Evolutionary conservation across 1,140 invertebrate species (phyloP).

Genomic region (Plectus sambesii): DNA sequence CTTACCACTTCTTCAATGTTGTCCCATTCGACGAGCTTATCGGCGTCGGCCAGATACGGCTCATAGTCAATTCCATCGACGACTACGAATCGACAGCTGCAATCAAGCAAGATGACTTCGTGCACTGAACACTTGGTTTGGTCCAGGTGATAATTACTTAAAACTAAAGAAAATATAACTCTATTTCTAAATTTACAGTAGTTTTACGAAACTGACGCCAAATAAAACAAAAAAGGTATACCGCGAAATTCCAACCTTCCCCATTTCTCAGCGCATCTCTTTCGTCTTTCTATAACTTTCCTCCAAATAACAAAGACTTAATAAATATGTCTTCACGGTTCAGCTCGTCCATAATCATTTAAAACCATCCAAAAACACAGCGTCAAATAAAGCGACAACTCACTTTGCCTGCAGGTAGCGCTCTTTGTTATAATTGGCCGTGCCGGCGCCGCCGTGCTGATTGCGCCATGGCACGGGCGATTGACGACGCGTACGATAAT

Average conservation of each 20-base stretch:
- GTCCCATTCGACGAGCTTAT: conserved; percentile 78
- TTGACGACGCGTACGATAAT: no score
- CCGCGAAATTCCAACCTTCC: conserved; percentile 5
- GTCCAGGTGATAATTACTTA: neutral
- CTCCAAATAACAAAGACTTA: neutral
- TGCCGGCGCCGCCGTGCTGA: no score
- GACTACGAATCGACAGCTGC: conserved; percentile 86
- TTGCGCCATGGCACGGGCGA: no score
- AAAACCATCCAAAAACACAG: conserved; percentile 5
- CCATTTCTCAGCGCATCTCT: neutral
- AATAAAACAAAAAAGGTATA: conserved; percentile 8
- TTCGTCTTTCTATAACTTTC: neutral
- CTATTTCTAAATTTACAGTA: conserved; percentile 20
- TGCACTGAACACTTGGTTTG: neutral
- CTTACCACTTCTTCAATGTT: conserved; percentile 79
- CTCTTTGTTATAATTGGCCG: conserved; percentile 68
- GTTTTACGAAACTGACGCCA: conserved; percentile 7
- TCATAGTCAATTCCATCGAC: conserved; percentile 64
- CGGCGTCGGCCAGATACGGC: conserved; percentile 65
- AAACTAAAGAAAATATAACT: neutral
- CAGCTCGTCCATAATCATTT: conserved; percentile 5
- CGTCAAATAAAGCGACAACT: conserved; percentile 29
- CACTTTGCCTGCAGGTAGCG: conserved; percentile 86
- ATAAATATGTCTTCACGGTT: conserved; percentile 7
- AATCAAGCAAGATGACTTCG: conserved; percentile 42